These are phyloP conservation scores for Sparus aurata DNA, from an alignment of 2,797 vertebrate species.

Conservation along the genomic window DNA sequence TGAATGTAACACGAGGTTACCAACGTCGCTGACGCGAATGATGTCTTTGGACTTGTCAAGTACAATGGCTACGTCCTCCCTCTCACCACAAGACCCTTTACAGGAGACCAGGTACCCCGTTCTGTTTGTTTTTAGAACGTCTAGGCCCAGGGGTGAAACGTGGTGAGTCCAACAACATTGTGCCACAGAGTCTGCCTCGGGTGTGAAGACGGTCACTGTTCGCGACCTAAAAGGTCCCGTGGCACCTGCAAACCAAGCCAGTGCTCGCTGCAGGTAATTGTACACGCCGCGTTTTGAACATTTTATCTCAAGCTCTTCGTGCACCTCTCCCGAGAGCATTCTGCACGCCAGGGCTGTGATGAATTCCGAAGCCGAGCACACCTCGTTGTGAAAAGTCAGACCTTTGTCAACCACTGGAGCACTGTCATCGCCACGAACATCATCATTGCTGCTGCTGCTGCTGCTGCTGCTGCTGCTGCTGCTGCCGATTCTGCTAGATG, in stretches of 20 bases:
- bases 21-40: neutral
- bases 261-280: neutral
- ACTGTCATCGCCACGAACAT: no score
- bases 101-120: slow-evolving; percentile 3
- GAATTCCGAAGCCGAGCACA: neutral
- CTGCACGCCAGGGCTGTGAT: accelerated
- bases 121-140: neutral
- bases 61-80: neutral
- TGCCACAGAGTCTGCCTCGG: neutral
- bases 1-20: slow-evolving; percentile 14
- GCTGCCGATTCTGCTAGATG: no score
- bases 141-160: neutral
- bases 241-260: slow-evolving; percentile 24
- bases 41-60: neutral
- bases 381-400: neutral
- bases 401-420: no score
- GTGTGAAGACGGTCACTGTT: neutral
- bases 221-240: slow-evolving; percentile 16
- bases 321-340: slow-evolving; percentile 17
- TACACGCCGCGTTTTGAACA: slow-evolving; percentile 4
- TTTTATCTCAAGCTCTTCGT: slow-evolving; percentile 12
- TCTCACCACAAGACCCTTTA: neutral
- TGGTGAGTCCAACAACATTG: neutral
- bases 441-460: no score
- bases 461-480: no score